These are phyloP conservation scores for Nothobranchius kuhntae DNA, from an alignment of 2,113 vertebrate species.

Conservation along the genomic window DNA sequence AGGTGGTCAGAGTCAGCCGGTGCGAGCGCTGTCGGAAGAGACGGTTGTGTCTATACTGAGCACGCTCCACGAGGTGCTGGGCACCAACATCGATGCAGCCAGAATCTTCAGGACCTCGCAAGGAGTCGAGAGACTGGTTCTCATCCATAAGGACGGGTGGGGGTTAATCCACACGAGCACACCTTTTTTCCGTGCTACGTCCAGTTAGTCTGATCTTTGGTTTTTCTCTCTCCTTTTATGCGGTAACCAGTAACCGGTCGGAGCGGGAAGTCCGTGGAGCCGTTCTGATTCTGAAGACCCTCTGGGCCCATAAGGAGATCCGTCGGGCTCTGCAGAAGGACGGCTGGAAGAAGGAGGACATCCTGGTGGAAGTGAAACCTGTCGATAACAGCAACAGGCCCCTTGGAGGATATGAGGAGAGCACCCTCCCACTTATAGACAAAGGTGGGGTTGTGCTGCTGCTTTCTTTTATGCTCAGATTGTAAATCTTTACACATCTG, in stretches of 20 bases:
- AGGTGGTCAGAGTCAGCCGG: slow-evolving; percentile 86
- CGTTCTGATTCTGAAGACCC: slow-evolving; percentile 88
- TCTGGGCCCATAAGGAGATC: slow-evolving; percentile 95
- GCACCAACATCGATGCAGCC: slow-evolving; percentile 89
- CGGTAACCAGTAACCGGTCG: slow-evolving; percentile 78
- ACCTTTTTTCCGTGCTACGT: background rate
- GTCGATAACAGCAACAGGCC: slow-evolving; percentile 75
- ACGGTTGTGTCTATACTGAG: slow-evolving; percentile 90
- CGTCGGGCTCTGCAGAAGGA: slow-evolving; percentile 93
- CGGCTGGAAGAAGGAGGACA: slow-evolving; percentile 97
- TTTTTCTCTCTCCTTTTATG: background rate
- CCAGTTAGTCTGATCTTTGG: background rate
- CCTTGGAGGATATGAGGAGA: slow-evolving; percentile 90
- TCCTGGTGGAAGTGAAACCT: slow-evolving; percentile 88
- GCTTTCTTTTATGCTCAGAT: background rate
- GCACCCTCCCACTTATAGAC: slow-evolving; percentile 92
- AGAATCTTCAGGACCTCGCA: slow-evolving; percentile 89
- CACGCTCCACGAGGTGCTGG: slow-evolving; percentile 90
- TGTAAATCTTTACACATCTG: background rate
- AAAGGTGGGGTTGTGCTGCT: slow-evolving; percentile 74
- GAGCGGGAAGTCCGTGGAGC: slow-evolving; percentile 94
- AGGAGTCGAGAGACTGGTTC: slow-evolving; percentile 92
- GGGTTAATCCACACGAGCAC: background rate
- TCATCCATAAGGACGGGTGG: slow-evolving; percentile 93
- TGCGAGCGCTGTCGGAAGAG: slow-evolving; percentile 85